These are phyloP conservation scores for Drosophila tripunctata DNA, from an alignment of 2,888 invertebrate genomes.

Conservation along the genomic window DNA sequence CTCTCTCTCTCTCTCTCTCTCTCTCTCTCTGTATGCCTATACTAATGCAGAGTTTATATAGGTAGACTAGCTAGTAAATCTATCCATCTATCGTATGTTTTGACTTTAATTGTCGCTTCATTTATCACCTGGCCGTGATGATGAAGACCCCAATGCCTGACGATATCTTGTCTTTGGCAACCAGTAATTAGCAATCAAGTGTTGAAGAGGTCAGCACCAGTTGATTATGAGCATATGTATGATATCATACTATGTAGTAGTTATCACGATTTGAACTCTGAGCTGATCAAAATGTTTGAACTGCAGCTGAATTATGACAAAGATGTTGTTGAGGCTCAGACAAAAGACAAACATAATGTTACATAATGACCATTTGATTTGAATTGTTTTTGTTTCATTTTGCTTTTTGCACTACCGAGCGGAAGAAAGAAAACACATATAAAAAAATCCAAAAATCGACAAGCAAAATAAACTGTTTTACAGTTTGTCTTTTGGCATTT, in stretches of 20 bases:
- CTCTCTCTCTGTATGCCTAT: not conserved
- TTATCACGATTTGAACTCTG: constrained; percentile 3
- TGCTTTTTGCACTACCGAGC: constrained; percentile 24
- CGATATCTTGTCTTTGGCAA: constrained; percentile 2
- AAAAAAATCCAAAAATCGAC: not conserved
- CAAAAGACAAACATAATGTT: not conserved
- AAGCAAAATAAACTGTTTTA: constrained; percentile 16
- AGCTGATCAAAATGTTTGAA: not conserved
- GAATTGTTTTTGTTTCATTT: constrained; percentile 29
- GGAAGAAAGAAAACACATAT: constrained; percentile 24
- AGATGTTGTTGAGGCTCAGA: not conserved
- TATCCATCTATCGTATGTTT: constrained; percentile 2
- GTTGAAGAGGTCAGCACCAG: constrained; percentile 39
- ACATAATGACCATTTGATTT: constrained; percentile 13
- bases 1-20: not conserved
- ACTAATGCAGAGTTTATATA: not conserved
- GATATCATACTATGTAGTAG: not conserved
- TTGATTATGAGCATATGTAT: constrained; percentile 11
- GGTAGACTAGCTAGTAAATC: not conserved
- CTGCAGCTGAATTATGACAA: constrained; percentile 3
- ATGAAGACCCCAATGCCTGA: not conserved
- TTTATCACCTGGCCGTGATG: constrained; percentile 10
- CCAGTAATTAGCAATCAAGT: constrained; percentile 53
- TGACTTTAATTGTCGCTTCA: constrained; percentile 19
- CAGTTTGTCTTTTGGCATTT: constrained; percentile 54